Percentiles rank a stretch among this genome's conserved stretches.
Conservation (phyloP, 2,797 vertebrate genomes). For the Ctenopoma kingsleyae region DNA sequence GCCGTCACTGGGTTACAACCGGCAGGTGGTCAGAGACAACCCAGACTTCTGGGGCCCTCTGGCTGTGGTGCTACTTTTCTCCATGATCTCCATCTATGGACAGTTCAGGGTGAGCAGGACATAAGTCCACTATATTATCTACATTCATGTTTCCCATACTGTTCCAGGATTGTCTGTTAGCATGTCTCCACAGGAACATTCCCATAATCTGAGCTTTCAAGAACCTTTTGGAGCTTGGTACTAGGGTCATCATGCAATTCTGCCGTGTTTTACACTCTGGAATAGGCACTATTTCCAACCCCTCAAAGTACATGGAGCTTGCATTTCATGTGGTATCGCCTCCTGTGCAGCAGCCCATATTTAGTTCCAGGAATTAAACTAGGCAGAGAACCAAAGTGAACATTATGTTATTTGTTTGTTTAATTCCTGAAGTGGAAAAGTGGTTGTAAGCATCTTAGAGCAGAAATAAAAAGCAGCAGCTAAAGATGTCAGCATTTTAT, state of each 20-base stretch:
- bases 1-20: conserved; percentile 98
- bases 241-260: not conserved
- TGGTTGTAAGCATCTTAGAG: no score
- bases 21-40: conserved; percentile 98
- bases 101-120: conserved; percentile 92
- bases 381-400: not conserved
- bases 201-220: not conserved
- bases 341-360: not conserved
- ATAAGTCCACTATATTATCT: not conserved
- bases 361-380: not conserved
- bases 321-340: not conserved
- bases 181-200: not conserved
- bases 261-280: not conserved
- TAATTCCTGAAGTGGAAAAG: no score
- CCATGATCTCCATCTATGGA: conserved; percentile 98
- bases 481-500: no score
- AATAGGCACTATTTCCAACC: no score
- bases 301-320: not conserved
- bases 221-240: not conserved
- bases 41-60: conserved; percentile 99
- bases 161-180: not conserved
- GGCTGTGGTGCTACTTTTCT: conserved; percentile 96
- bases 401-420: not conserved
- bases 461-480: no score
- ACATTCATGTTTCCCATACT: not conserved